Evolutionary conservation across 2,888 invertebrate genomes (phyloP).

Genomic region (Molorchus minor): DNA sequence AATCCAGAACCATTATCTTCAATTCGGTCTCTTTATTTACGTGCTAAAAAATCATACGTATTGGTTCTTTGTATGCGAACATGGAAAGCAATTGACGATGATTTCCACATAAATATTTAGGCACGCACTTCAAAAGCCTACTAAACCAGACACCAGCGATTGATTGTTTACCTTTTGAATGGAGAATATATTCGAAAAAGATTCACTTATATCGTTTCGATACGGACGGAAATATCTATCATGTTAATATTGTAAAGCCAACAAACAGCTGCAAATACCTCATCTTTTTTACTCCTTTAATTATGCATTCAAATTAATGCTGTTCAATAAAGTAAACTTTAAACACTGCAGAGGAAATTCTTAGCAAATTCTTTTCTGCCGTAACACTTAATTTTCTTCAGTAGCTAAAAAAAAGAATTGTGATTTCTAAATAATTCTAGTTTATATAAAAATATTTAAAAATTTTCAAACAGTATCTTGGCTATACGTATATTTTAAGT

Average conservation of each 20-base stretch:
- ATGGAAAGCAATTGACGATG: neutral
- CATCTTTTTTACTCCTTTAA: neutral
- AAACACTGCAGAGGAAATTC: too few species aligned
- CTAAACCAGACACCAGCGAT: conserved; percentile 9
- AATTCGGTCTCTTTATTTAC: too few species aligned
- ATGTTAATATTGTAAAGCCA: conserved; percentile 10
- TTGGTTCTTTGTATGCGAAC: neutral
- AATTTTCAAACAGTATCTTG: too few species aligned
- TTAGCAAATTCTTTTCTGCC: too few species aligned
- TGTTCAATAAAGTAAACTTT: too few species aligned
- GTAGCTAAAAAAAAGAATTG: too few species aligned
- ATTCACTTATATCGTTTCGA: conserved; percentile 21
- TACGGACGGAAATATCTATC: conserved; percentile 12
- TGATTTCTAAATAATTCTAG: too few species aligned
- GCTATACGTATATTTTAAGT: too few species aligned
- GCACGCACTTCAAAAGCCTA: conserved; percentile 13
- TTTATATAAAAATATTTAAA: too few species aligned
- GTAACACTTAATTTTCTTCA: too few species aligned
- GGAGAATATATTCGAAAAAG: conserved; percentile 14
- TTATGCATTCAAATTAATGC: too few species aligned
- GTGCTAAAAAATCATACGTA: neutral
- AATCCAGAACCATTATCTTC: too few species aligned
- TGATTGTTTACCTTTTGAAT: conserved; percentile 25
- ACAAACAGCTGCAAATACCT: conserved; percentile 7
- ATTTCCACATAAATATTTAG: conserved; percentile 18